Conservation (phyloP, 2,113 vertebrate species). For the Oxyura jamaicensis region DNA sequence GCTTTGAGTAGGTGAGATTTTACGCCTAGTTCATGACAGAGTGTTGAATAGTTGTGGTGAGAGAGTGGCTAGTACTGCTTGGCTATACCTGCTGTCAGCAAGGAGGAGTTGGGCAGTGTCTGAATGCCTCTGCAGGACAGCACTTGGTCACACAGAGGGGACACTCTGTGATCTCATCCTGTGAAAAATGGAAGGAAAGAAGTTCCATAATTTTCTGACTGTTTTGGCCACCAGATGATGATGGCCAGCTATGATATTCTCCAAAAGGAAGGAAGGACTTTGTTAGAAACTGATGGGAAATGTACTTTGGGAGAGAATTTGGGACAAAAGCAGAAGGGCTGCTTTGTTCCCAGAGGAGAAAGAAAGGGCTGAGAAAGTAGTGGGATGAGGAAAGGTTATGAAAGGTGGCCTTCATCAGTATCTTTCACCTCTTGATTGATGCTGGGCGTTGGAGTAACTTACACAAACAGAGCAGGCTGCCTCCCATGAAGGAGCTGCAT, state of each 20-base stretch:
- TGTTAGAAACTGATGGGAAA: not conserved
- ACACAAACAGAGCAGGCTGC: not conserved
- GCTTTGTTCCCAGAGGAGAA: not conserved
- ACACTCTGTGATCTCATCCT: not conserved
- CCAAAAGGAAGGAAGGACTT: not conserved
- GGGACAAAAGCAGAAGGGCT: not conserved
- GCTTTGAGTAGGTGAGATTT: not conserved
- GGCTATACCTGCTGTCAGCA: not conserved
- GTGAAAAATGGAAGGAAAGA: not conserved
- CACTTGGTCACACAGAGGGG: not conserved
- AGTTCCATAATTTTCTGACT: not conserved
- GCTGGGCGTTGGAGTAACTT: not conserved
- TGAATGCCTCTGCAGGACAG: not conserved
- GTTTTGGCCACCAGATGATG: not conserved
- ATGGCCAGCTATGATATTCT: not conserved
- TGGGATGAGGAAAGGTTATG: not conserved
- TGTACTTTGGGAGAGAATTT: not conserved
- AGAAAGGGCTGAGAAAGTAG: not conserved
- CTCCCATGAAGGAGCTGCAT: not conserved
- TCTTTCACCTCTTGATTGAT: constrained; percentile 34
- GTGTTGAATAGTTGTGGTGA: not conserved
- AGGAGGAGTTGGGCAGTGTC: not conserved
- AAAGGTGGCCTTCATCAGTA: constrained; percentile 29
- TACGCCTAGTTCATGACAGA: not conserved
- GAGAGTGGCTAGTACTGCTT: not conserved